A percentile compares a stretch with the other conserved stretches of the same genome.
Conservation (phyloP, 2,888 invertebrate genomes). For the Agrochola circellaris region DNA sequence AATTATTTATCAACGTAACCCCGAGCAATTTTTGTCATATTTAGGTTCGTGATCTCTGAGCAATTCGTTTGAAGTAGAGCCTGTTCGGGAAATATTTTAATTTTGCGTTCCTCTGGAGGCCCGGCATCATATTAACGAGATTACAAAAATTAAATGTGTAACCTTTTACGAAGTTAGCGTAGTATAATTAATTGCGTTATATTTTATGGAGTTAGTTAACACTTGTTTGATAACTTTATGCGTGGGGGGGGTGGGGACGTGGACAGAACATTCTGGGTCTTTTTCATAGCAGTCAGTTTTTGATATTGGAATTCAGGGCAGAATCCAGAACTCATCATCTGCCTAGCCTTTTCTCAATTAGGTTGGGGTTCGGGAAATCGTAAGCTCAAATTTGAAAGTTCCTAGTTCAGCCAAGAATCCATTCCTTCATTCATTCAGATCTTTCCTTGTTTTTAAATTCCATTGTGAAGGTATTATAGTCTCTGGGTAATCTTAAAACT, state of each 20-base stretch:
- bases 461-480: background rate
- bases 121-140: constrained; percentile 41
- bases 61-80: constrained; percentile 45
- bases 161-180: constrained; percentile 41
- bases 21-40: constrained; percentile 15
- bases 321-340: background rate
- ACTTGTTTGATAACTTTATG: constrained; percentile 9
- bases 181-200: constrained; percentile 43
- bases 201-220: constrained; percentile 35
- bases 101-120: constrained; percentile 26
- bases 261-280: background rate
- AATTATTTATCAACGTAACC: constrained; percentile 7
- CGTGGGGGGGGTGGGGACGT: background rate
- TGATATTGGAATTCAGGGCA: background rate
- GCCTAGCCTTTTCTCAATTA: too few relatives aligned
- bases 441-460: background rate
- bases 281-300: background rate
- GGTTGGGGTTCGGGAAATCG: too few relatives aligned
- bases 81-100: constrained; percentile 47
- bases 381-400: too few relatives aligned
- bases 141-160: constrained; percentile 36
- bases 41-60: constrained; percentile 5
- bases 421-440: too few relatives aligned
- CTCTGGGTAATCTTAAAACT: background rate
- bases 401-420: background rate